phyloP scores from a whole-genome alignment of 1,140 invertebrate species.

The Drosophila funebris region DNA sequence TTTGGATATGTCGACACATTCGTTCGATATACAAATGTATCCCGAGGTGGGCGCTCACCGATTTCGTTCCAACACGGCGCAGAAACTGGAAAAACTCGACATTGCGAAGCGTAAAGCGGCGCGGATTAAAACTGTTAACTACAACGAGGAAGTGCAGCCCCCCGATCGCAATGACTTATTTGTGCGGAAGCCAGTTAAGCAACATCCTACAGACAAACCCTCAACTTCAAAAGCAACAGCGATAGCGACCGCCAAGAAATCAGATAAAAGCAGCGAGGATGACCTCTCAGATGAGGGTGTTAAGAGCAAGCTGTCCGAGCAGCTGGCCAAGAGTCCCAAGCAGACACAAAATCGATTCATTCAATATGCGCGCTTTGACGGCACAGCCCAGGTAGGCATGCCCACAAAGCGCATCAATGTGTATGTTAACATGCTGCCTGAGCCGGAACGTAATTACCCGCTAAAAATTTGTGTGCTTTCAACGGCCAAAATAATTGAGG shows the following conservation, averaged over 20 bases:
- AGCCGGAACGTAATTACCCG: constrained; percentile 92
- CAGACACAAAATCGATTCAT: constrained; percentile 93
- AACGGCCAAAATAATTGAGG: constrained; percentile 93
- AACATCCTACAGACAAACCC: constrained; percentile 9
- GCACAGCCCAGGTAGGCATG: constrained; percentile 90
- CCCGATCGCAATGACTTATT: constrained; percentile 89
- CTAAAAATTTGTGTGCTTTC: constrained; percentile 91
- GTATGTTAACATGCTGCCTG: constrained; percentile 93
- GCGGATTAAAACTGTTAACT: constrained; percentile 91
- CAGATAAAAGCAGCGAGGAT: constrained; percentile 37
- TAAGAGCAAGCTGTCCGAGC: constrained; percentile 88
- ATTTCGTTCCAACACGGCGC: constrained; percentile 94
- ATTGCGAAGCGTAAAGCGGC: constrained; percentile 91
- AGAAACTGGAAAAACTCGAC: constrained; percentile 94
- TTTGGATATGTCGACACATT: constrained; percentile 87
- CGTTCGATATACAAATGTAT: constrained; percentile 89
- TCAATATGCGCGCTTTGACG: constrained; percentile 96
- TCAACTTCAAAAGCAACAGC: constrained; percentile 77
- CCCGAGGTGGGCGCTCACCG: constrained; percentile 90
- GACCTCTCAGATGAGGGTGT: constrained; percentile 60
- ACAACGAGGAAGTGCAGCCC: constrained; percentile 85
- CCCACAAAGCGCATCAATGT: constrained; percentile 92
- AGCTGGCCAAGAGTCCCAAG: constrained; percentile 90
- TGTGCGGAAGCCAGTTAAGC: constrained; percentile 61
- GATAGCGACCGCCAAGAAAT: neutral